phyloP scores from a whole-genome alignment of 2,888 invertebrate species.

The Caenorhabditis japonica region DNA sequence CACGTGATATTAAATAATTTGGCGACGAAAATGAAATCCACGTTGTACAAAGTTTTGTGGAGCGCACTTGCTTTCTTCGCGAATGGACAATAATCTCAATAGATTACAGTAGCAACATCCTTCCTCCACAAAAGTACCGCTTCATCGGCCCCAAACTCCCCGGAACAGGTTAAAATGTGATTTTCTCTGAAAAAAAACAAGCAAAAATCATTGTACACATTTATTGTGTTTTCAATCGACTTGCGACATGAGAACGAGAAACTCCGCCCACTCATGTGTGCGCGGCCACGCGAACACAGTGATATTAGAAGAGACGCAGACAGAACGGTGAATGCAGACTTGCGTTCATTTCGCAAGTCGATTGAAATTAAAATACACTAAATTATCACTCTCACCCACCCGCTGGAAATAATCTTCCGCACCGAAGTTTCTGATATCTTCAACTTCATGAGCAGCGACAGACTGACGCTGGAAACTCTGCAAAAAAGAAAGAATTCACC shows the following conservation, averaged over 20 bases:
- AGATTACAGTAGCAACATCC: constrained; percentile 77
- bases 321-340: too few species aligned
- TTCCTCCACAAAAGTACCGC: constrained; percentile 80
- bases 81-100: too few species aligned
- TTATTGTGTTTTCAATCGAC: too few species aligned
- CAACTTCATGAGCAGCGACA: constrained; percentile 79
- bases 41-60: too few species aligned
- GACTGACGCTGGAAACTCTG: constrained; percentile 62
- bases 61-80: too few species aligned
- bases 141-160: constrained; percentile 80
- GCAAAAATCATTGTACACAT: too few species aligned
- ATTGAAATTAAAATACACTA: background rate
- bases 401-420: constrained; percentile 77
- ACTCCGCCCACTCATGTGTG: too few species aligned
- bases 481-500: constrained; percentile 21
- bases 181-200: constrained; percentile 52
- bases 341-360: background rate
- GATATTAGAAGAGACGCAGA: too few species aligned
- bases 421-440: constrained; percentile 80
- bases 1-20: too few species aligned
- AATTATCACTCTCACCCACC: constrained; percentile 65
- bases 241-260: too few species aligned
- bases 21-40: too few species aligned
- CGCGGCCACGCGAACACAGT: too few species aligned
- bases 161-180: constrained; percentile 79